phyloP scores from a whole-genome alignment of 2,888 invertebrate species.

The Alcis repandata region DNA sequence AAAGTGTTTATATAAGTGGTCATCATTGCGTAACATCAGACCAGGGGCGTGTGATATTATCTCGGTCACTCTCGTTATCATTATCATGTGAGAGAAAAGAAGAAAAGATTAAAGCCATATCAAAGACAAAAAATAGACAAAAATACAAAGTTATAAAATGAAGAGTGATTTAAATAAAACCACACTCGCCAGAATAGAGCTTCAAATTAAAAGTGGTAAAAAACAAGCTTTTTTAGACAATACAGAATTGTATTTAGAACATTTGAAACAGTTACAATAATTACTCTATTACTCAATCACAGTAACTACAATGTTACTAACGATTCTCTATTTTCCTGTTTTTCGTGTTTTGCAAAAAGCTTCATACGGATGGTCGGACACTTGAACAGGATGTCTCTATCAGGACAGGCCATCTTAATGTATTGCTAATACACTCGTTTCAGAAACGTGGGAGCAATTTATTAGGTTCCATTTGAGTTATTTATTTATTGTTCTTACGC shows the following conservation, averaged over 20 bases:
- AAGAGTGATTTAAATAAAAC: too few species aligned
- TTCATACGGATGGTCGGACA: constrained; percentile 15
- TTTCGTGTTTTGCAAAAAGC: constrained; percentile 16
- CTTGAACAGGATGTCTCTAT: constrained; percentile 19
- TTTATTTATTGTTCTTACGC: not conserved
- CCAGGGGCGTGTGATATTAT: too few species aligned
- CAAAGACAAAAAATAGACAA: too few species aligned
- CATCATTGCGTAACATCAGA: too few species aligned
- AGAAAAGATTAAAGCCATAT: too few species aligned
- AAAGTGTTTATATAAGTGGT: too few species aligned
- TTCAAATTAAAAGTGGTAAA: too few species aligned
- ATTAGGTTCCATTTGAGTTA: not conserved
- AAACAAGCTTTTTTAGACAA: not conserved
- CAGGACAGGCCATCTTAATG: constrained; percentile 20
- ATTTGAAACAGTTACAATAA: not conserved
- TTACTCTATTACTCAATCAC: not conserved
- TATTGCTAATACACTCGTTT: constrained; percentile 19
- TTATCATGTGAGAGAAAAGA: too few species aligned
- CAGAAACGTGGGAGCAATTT: constrained; percentile 2
- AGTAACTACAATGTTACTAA: not conserved
- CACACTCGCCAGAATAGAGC: too few species aligned
- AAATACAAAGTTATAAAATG: too few species aligned
- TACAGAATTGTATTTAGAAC: not conserved
- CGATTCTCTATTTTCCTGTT: constrained; percentile 3
- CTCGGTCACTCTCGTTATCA: too few species aligned